phyloP scores from a whole-genome alignment of 2,888 invertebrate species.

The Parapristionchus giblindavisi region DNA sequence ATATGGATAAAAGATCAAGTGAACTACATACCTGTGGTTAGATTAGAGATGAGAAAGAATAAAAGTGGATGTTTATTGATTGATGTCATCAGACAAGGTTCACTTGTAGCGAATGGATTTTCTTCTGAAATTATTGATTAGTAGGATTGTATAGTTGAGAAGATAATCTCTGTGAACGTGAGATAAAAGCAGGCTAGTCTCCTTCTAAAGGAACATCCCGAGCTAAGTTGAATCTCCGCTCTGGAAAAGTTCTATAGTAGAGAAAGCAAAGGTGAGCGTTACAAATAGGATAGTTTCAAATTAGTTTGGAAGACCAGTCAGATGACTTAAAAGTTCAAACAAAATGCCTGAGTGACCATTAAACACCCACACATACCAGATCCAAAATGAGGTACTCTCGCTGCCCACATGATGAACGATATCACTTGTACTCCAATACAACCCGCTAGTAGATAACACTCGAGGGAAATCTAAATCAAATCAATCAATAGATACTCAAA shows the following conservation, averaged over 20 bases:
- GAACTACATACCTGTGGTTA: conserved; percentile 79
- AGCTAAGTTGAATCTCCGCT: too few relatives aligned
- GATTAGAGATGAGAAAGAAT: conserved; percentile 85
- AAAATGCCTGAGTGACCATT: not conserved
- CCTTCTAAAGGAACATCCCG: too few relatives aligned
- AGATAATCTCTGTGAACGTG: too few relatives aligned
- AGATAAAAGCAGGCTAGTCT: too few relatives aligned
- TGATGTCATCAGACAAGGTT: conserved; percentile 54
- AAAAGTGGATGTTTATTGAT: conserved; percentile 75
- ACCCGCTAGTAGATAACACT: conserved; percentile 26
- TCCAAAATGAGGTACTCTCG: conserved; percentile 52
- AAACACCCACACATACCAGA: conserved; percentile 37
- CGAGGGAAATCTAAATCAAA: conserved; percentile 33
- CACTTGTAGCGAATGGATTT: conserved; percentile 49
- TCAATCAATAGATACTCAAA: not conserved
- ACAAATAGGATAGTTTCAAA: too few relatives aligned
- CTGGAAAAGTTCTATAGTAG: too few relatives aligned
- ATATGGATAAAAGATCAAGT: not conserved
- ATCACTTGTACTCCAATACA: conserved; percentile 50
- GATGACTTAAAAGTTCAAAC: too few relatives aligned
- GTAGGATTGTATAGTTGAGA: too few relatives aligned
- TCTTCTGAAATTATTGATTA: conserved; percentile 57
- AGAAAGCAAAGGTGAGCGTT: too few relatives aligned
- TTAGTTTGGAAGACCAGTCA: too few relatives aligned
- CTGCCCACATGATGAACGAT: conserved; percentile 50